Evolutionary conservation across 2,797 vertebrate genomes (phyloP).

Genomic region (Dicrostonyx torquatus): DNA sequence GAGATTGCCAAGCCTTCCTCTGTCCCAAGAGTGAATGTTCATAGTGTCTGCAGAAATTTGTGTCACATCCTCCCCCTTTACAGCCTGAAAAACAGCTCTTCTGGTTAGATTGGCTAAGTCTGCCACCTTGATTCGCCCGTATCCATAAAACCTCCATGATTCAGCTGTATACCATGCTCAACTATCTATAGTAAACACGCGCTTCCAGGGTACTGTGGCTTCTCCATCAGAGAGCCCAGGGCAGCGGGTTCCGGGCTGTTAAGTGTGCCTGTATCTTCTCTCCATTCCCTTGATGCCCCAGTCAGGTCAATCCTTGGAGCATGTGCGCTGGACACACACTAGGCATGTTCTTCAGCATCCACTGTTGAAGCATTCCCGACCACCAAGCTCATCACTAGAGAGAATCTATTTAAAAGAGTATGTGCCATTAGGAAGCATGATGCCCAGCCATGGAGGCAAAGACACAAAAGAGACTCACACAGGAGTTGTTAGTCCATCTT

Average conservation of each 20-base stretch:
- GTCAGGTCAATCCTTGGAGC: not conserved
- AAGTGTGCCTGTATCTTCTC: not conserved
- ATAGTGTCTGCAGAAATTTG: not conserved
- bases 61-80: not conserved
- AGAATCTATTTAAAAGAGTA: not conserved
- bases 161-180: not conserved
- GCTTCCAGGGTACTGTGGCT: not conserved
- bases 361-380: not conserved
- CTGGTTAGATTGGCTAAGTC: not conserved
- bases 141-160: not conserved
- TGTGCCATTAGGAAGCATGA: not conserved
- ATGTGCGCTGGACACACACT: not conserved
- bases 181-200: too few species aligned
- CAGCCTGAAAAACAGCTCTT: not conserved
- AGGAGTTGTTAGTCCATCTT: constrained; percentile 65
- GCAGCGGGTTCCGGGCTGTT: not conserved
- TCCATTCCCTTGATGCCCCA: not conserved
- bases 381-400: not conserved
- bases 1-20: not conserved
- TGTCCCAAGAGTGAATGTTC: not conserved
- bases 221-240: not conserved
- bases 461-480: constrained; percentile 61
- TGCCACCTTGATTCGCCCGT: too few species aligned
- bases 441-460: constrained; percentile 43
- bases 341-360: not conserved